Base-by-base conservation (phyloP, 2,113 vertebrate genomes). In the Alectura lathami region DNA sequence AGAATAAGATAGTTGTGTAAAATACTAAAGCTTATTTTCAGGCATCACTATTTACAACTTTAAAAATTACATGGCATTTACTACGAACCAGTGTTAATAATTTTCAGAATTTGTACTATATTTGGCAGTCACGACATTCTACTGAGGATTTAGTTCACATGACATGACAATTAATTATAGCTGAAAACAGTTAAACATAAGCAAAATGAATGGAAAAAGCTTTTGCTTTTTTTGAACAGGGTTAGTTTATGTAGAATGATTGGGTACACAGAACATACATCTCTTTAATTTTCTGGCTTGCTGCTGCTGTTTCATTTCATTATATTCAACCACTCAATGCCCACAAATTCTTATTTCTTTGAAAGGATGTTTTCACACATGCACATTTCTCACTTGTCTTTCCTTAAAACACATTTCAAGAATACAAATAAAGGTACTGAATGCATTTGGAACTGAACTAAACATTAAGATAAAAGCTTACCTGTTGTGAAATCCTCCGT, bases 211-310 rank as follows among this genome's bases (percentile, higher is more conserved):
- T 98, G 97, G 92, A 96, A 95, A 96, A 98, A 97, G 97, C 86
- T 94, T 73, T 69, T 59, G 67, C 94, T 96, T 97, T 93, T 97
- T 97, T 97, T 90, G 85, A 93, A 97, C 36, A 59, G 75, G 92
- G 98, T 98, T 98, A 98, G 98, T 98, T 98, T 95, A 96, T 97
- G 95, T 97, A 95, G 93, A 96, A 98, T 98, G 98, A 86, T 40
- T 97, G 97, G 97, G 93, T 97, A 98, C 97, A 97, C 97, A 97
- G 97, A 98, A 98, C 98, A 97, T 97, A 92, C 93, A 97, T 97
- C 95, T 96, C 96, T 97, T 97, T 94, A 97, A 92, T 69, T 88
- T 74, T 91, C 30, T 96, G 93, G 77, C 95, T 97, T 54, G 90
- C 90, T 97, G 94, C 83, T 92, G 75, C 68, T 91, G 51, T 94